Conservation (phyloP, 1,140 invertebrate species). For the Heliconius eleuchia region DNA sequence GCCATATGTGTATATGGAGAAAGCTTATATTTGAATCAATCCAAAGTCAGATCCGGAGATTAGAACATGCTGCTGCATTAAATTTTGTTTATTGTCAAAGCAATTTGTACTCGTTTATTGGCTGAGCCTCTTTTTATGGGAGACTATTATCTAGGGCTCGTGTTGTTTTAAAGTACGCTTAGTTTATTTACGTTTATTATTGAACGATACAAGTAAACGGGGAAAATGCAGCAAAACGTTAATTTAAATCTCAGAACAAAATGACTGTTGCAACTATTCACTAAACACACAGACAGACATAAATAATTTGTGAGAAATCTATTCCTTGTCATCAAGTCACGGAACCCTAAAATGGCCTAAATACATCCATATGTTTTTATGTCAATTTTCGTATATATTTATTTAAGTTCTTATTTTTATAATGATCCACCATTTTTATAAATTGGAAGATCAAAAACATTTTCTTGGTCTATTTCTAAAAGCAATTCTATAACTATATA, state of each 20-base stretch:
- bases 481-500: not conserved
- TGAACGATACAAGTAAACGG: not conserved
- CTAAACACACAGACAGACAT: too few relatives aligned
- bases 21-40: constrained; percentile 6
- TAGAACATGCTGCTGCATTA: constrained; percentile 29
- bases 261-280: not conserved
- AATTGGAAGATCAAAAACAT: constrained; percentile 15
- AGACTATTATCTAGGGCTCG: constrained; percentile 25
- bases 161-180: not conserved
- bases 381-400: not conserved
- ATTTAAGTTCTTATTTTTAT: constrained; percentile 1
- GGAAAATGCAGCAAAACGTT: not conserved
- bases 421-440: constrained; percentile 1
- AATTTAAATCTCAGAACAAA: not conserved
- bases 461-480: constrained; percentile 12
- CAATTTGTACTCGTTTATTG: constrained; percentile 46
- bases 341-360: too few relatives aligned
- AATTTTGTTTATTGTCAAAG: constrained; percentile 42
- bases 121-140: constrained; percentile 32
- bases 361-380: too few relatives aligned
- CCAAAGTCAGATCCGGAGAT: constrained; percentile 19
- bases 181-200: constrained; percentile 24
- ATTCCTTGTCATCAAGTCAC: too few relatives aligned
- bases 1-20: not conserved
- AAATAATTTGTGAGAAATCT: too few relatives aligned